Evolutionary conservation across 2,888 invertebrate genomes (phyloP).

Genomic region (Hymenopus coronatus): DNA sequence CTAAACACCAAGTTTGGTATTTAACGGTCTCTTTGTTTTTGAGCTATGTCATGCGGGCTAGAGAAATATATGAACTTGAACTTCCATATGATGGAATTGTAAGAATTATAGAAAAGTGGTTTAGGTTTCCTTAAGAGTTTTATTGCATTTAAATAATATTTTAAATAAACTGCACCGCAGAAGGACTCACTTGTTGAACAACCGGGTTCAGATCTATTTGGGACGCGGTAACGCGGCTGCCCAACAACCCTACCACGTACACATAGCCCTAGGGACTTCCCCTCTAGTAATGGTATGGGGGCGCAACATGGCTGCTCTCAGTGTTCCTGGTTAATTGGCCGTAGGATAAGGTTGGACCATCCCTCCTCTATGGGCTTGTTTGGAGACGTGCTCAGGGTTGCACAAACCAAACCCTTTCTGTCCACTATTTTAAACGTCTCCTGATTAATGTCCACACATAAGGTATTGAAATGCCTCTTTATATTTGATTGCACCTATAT

Average conservation of each 20-base stretch:
- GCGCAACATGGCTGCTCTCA: neutral
- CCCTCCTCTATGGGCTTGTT: neutral
- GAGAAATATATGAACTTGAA: too few relatives aligned
- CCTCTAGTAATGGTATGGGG: neutral
- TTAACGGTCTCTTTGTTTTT: too few relatives aligned
- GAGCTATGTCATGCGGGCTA: too few relatives aligned
- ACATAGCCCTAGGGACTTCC: neutral
- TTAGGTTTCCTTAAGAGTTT: neutral
- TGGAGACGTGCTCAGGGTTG: neutral
- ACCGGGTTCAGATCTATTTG: neutral
- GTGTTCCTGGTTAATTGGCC: slow-evolving; percentile 9
- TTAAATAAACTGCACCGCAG: neutral
- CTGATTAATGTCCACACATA: too few relatives aligned
- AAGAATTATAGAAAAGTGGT: too few relatives aligned
- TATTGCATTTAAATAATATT: neutral
- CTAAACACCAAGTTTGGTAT: too few relatives aligned
- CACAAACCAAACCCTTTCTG: neutral
- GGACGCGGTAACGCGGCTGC: neutral
- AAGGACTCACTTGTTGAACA: neutral
- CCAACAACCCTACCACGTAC: neutral
- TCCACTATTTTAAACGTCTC: too few relatives aligned
- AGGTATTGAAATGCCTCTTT: too few relatives aligned
- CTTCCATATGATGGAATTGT: too few relatives aligned
- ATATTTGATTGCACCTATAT: too few relatives aligned
- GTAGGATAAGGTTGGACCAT: slow-evolving; percentile 1